Base-by-base conservation (phyloP, 2,888 invertebrate species). In the Stenchaetothrips biformis region DNA sequence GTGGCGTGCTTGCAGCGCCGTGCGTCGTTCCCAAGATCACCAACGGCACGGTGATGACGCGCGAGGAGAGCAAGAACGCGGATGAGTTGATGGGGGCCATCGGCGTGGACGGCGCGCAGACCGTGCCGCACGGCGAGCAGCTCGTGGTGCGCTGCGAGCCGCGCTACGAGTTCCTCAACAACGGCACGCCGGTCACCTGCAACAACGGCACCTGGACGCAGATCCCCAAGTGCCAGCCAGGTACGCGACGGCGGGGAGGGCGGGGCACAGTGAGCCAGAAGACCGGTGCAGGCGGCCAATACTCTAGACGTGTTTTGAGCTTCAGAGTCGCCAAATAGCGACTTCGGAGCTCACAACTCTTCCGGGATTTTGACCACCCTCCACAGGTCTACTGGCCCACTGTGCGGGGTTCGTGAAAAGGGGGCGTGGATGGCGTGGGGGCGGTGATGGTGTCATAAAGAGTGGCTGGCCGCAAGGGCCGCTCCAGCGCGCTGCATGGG, bases 141-240 rank as follows among this genome's bases (percentile, higher is more conserved):
- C 87, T 95, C 79, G 89, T 91, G 8, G 95, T 98, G 0, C 92
- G 92, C 80, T 98, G 98, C 84, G 92, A 95, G 82, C 90, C 86
- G 25, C 92, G 95, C 84, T 96, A 95, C 85, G 96, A 97, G 86
- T 95, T 95, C 84, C 90, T 91, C 0, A 92, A 91, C 78, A 92
- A 92, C 83, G 89, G 92, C 0, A 92, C 92, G 7, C 91, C 92
- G 0, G 94, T 96, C 0, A 92, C 92, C 0, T 99, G 99, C 86
- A 93, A 95, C 86, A 98, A 98, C 85, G 98, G 98, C 0, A 95
- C 97, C 0, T 99, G 98, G 98, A 94, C 96, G 0, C 93, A 95
- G 82, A 94, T 97, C 83, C 98, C 98, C 0, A 83, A 83, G 80
- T 92, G 92, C 93, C 94, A 83, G 91, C 98, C 85, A 90, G 95